Percentiles rank a stretch among this genome's conserved stretches.
These are phyloP conservation scores for Myopa testacea DNA, from an alignment of 2,888 invertebrate species.

Conservation along the genomic window DNA sequence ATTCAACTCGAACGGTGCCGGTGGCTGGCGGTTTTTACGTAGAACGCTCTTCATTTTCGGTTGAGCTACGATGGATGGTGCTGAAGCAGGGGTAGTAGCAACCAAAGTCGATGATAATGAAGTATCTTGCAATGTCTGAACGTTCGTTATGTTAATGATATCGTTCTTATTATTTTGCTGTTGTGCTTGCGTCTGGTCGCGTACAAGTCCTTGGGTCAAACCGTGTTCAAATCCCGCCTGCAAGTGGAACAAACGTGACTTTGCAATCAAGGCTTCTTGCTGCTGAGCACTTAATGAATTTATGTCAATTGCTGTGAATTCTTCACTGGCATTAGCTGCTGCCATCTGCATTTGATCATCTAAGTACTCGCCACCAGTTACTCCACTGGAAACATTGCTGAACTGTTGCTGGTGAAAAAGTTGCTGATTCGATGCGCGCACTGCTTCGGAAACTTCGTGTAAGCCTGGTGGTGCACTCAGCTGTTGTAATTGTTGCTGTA, in stretches of 20 bases:
- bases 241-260: constrained; percentile 66
- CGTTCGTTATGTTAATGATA: constrained; percentile 31
- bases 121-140: constrained; percentile 30
- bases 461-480: constrained; percentile 69
- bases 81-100: not conserved
- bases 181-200: constrained; percentile 48
- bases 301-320: constrained; percentile 64
- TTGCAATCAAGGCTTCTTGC: constrained; percentile 67
- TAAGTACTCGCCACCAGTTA: constrained; percentile 57
- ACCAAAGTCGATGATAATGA: not conserved
- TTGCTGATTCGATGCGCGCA: constrained; percentile 71
- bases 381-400: constrained; percentile 52
- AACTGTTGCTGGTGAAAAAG: constrained; percentile 66
- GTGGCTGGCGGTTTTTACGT: constrained; percentile 65
- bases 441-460: constrained; percentile 74
- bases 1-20: constrained; percentile 62
- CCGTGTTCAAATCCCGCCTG: constrained; percentile 68
- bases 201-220: constrained; percentile 54
- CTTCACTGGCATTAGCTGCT: constrained; percentile 57
- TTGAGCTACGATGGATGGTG: constrained; percentile 25
- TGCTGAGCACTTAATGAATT: constrained; percentile 67
- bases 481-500: constrained; percentile 68
- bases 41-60: constrained; percentile 59
- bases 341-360: constrained; percentile 63
- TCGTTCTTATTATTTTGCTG: constrained; percentile 46